These are phyloP conservation scores for Amblyornis subalaris DNA, from an alignment of 2,113 vertebrate genomes.

Conservation along the genomic window DNA sequence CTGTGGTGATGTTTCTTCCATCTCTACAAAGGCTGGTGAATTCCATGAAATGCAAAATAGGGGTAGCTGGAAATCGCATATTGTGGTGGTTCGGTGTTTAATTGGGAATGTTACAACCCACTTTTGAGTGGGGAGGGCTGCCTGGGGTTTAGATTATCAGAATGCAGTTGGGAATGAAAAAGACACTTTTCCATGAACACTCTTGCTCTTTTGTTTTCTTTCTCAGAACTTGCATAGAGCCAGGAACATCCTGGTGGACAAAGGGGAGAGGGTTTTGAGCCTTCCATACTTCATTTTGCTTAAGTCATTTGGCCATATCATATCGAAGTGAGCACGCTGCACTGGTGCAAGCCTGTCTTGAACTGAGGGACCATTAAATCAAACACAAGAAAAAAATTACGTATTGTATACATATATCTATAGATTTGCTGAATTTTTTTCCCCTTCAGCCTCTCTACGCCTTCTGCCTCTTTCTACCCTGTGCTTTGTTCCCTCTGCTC, in stretches of 20 bases:
- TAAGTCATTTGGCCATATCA: fast-evolving
- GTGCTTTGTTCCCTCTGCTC: neutral
- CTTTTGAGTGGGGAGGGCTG: neutral
- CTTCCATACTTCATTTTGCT: fast-evolving
- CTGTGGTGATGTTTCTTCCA: neutral
- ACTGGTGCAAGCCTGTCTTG: neutral
- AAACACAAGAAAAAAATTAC: neutral
- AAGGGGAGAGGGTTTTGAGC: neutral
- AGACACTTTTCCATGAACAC: fast-evolving
- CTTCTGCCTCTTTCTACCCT: neutral
- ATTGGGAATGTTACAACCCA: neutral
- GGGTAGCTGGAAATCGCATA: neutral
- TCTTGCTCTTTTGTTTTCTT: neutral
- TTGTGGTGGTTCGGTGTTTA: neutral
- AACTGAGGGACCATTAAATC: neutral
- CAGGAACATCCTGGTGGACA: neutral
- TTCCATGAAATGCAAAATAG: neutral
- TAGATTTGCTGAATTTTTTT: neutral
- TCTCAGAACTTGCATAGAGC: neutral
- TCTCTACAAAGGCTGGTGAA: fast-evolving
- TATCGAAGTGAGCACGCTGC: neutral
- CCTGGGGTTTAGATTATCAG: neutral
- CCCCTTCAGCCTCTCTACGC: fast-evolving
- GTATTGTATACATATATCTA: neutral
- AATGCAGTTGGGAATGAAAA: neutral